These are phyloP conservation scores for Leptinotarsa tumamoca DNA, from an alignment of 2,888 invertebrate species.

Conservation along the genomic window DNA sequence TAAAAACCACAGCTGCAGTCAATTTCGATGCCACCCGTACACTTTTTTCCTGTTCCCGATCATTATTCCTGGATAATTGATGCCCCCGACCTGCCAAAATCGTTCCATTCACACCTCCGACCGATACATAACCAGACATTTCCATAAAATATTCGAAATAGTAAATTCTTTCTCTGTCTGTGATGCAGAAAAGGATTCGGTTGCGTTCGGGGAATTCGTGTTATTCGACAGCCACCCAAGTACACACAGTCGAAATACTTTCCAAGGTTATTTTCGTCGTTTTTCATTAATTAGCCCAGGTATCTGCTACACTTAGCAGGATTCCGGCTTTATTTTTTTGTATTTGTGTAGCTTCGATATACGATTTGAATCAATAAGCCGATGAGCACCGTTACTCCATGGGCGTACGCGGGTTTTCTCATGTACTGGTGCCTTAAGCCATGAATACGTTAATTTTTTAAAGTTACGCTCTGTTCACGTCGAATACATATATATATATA, in stretches of 20 bases:
- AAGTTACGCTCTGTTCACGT: neutral
- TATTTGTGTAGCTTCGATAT: slow-evolving; percentile 31
- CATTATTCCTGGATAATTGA: slow-evolving; percentile 12
- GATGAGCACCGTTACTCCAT: slow-evolving; percentile 20
- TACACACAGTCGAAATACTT: slow-evolving; percentile 20
- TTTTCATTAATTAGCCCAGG: slow-evolving; percentile 30
- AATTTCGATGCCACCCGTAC: neutral
- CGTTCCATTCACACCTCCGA: slow-evolving; percentile 12
- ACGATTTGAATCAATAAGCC: slow-evolving; percentile 31
- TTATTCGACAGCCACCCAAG: slow-evolving; percentile 35
- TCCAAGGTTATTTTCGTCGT: slow-evolving; percentile 25
- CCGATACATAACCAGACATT: slow-evolving; percentile 8
- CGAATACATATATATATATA: neutral
- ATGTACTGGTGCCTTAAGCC: neutral
- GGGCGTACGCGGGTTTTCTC: slow-evolving; percentile 14
- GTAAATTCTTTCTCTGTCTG: slow-evolving; percentile 10
- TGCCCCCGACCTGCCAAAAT: neutral
- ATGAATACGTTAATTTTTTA: neutral
- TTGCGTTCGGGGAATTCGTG: slow-evolving; percentile 23
- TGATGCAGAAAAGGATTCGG: slow-evolving; percentile 21
- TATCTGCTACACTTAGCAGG: slow-evolving; percentile 32
- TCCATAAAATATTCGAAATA: slow-evolving; percentile 20
- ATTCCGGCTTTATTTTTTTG: slow-evolving; percentile 24
- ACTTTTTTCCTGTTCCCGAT: neutral
- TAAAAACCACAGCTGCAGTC: neutral